phyloP scores from a whole-genome alignment of 2,888 invertebrate genomes.

The Microctonus hyperodae region DNA sequence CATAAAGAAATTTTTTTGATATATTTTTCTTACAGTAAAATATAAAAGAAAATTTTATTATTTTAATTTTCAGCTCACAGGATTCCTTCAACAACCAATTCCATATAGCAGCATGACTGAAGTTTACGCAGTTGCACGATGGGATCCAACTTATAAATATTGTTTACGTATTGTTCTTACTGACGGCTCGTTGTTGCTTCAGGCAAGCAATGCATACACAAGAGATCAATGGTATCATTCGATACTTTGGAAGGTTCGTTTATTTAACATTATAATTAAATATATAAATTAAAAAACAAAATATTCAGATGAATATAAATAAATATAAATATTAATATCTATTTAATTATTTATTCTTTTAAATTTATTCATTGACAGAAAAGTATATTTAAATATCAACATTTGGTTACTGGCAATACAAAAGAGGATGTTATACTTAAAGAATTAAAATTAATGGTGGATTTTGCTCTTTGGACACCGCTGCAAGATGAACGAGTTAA shows the following conservation, averaged over 20 bases:
- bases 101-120: conserved; percentile 79
- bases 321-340: neutral
- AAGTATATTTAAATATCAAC: conserved; percentile 77
- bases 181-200: conserved; percentile 75
- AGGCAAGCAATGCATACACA: conserved; percentile 81
- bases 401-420: conserved; percentile 72
- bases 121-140: conserved; percentile 77
- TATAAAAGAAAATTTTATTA: too few species aligned
- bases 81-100: conserved; percentile 72
- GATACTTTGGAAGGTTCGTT: conserved; percentile 76
- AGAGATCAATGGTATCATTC: conserved; percentile 85
- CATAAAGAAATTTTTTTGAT: neutral
- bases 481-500: conserved; percentile 80
- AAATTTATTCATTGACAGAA: conserved; percentile 66
- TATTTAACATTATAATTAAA: neutral
- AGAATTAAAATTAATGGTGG: conserved; percentile 82
- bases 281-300: neutral
- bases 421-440: conserved; percentile 77
- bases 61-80: conserved; percentile 67
- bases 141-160: conserved; percentile 82
- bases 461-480: conserved; percentile 77
- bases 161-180: conserved; percentile 79
- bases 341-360: neutral
- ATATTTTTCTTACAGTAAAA: too few species aligned
- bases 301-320: neutral